Evolutionary conservation across 2,888 invertebrate species (phyloP), one percentile per base, ranked within the genome.

Genomic region (Lithodes maja): DNA sequence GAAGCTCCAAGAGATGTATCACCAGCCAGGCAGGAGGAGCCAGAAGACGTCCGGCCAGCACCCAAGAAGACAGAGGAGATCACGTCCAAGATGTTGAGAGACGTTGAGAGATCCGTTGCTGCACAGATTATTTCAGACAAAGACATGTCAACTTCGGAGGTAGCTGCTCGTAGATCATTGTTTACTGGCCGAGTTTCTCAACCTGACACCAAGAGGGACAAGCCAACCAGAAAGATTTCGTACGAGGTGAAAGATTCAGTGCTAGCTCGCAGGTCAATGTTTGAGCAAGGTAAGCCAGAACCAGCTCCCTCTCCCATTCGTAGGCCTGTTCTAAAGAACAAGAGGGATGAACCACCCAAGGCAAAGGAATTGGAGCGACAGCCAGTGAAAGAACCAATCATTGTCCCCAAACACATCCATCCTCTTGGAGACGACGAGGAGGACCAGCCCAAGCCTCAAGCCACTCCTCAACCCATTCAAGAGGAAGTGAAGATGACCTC

Each of bases 351-450:
- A 12, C 55, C 83, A 75, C 5, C 33, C 33, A 77, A 53, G 7
- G 68, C 69, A 2, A 71, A 86, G 53, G 79, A 53, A 78, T 71
- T 84, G 49, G 79, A 74, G 15, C 50, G 78, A 50, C 81, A 86
- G 54, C 91, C 91, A 33, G 91, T 89, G 15, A 83, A 83, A 69
- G 91, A 91, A 69, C 91, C 91, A 3, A 1, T 83, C 49, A 89
- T 91, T 74, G 90, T 87, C 53, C 86, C 89, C 7, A 87, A 86
- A 53, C 83, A 91, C 74, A 78, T 91, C 85, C 89, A 90, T 77
- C 86, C 87, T 7, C 83, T 91, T 3, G 91, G 91, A 3, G 88
- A 80, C n/a, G 71, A 71, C 7, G 89, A 89, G 7, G 86, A 80
- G n/a, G 84, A 75, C 2, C 88, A 82, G 71, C 78, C 82, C 9